Conservation (phyloP, 2,888 invertebrate species). For the Hirtodrosophila duncani region DNA sequence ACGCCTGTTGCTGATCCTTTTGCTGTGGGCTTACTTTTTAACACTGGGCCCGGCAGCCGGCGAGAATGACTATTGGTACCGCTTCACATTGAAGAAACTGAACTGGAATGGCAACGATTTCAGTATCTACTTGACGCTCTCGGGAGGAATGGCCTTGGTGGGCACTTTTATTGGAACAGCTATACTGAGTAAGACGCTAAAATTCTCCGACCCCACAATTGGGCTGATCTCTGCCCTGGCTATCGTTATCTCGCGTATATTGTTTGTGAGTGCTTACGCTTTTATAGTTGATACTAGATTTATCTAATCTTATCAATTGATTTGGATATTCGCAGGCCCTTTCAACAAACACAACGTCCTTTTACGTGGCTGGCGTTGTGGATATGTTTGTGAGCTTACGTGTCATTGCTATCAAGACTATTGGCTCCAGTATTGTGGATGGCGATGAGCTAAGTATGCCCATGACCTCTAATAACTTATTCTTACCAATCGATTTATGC, state of each 20-base stretch:
- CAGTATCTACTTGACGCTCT: conserved; percentile 74
- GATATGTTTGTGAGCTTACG: conserved; percentile 77
- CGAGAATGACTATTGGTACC: conserved; percentile 76
- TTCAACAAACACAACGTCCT: conserved; percentile 64
- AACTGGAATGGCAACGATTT: conserved; percentile 77
- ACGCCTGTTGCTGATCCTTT: conserved; percentile 64
- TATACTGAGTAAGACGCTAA: conserved; percentile 75
- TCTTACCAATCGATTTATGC: not conserved
- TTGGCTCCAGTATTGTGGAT: conserved; percentile 76
- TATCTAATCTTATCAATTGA: not conserved
- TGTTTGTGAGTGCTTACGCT: conserved; percentile 69
- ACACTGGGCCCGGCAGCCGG: conserved; percentile 74
- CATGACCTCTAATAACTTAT: not conserved
- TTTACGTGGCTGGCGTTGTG: conserved; percentile 73
- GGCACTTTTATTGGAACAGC: conserved; percentile 78
- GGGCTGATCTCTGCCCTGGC: conserved; percentile 75
- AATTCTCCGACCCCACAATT: conserved; percentile 74
- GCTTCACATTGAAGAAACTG: conserved; percentile 72
- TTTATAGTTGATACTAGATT: not conserved
- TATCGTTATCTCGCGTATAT: conserved; percentile 71
- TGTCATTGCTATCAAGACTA: conserved; percentile 76
- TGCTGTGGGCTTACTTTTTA: conserved; percentile 73
- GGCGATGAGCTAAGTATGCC: conserved; percentile 75
- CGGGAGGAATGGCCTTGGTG: conserved; percentile 69
- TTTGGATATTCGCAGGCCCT: conserved; percentile 64